Evolutionary conservation across 2,797 vertebrate species (phyloP).

Genomic region (Crenuchus spilurus): DNA sequence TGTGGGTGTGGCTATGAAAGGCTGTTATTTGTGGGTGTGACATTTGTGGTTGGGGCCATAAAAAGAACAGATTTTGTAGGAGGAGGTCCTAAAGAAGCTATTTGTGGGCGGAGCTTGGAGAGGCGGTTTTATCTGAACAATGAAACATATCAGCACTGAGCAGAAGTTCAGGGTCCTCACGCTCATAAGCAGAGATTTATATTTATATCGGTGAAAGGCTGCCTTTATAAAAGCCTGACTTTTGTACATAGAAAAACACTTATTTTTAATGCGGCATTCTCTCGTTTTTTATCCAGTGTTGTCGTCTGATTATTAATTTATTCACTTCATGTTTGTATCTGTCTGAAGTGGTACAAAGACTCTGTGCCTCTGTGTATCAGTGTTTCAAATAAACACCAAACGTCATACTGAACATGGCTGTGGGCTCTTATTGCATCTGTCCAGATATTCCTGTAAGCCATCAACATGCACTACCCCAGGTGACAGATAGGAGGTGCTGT

Average conservation of each 20-base stretch:
- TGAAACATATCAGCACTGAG: conserved; percentile 62
- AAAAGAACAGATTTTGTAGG: background rate
- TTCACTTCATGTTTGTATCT: conserved; percentile 78
- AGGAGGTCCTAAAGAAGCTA: too few relatives aligned
- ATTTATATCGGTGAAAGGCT: conserved; percentile 73
- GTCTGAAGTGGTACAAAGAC: conserved; percentile 71
- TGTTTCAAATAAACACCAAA: conserved; percentile 77
- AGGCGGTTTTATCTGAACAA: background rate
- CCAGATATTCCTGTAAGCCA: too few relatives aligned
- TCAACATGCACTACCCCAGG: too few relatives aligned
- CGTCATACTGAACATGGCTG: conserved; percentile 14
- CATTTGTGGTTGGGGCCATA: too few relatives aligned
- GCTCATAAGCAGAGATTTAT: conserved; percentile 71
- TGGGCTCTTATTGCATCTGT: background rate
- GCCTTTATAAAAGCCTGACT: conserved; percentile 74
- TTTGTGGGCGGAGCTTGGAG: background rate
- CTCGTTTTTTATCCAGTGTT: conserved; percentile 62
- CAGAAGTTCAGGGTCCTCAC: conserved; percentile 46
- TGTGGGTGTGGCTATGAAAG: too few relatives aligned
- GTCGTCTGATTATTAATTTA: conserved; percentile 77
- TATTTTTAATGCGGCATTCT: conserved; percentile 71
- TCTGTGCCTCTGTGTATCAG: conserved; percentile 72
- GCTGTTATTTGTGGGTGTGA: background rate
- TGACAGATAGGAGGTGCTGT: too few relatives aligned
- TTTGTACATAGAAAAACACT: conserved; percentile 75